These are phyloP conservation scores for Donacobius atricapilla DNA, from an alignment of 2,113 vertebrate species.

Conservation along the genomic window DNA sequence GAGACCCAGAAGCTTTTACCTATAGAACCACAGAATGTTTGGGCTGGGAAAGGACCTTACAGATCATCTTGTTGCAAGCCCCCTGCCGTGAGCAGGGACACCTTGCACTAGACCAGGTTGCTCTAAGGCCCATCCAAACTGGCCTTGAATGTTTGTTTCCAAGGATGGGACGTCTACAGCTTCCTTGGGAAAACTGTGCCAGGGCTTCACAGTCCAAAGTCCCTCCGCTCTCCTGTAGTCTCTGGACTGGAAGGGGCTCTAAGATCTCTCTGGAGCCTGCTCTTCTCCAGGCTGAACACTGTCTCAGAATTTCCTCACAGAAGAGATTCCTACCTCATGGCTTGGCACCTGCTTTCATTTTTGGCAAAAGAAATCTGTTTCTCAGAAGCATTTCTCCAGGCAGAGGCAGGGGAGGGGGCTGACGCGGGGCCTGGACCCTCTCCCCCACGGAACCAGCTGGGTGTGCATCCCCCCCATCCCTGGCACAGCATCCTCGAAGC, in stretches of 20 bases:
- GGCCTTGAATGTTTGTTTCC: background rate
- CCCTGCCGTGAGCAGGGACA: background rate
- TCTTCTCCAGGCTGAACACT: background rate
- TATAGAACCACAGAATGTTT: background rate
- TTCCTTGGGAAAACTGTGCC: background rate
- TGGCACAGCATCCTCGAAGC: background rate
- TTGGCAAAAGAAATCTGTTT: background rate
- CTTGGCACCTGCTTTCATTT: background rate
- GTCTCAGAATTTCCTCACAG: background rate
- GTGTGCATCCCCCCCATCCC: background rate
- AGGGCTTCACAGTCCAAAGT: too few relatives aligned
- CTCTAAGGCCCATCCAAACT: accelerated
- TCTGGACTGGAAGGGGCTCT: background rate
- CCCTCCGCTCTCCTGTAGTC: background rate
- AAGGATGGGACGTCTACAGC: background rate
- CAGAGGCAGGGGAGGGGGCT: too few relatives aligned
- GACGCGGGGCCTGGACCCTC: accelerated
- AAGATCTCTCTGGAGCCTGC: background rate
- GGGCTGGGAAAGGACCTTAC: background rate
- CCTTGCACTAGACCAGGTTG: background rate
- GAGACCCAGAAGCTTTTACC: background rate
- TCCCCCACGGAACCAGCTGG: background rate
- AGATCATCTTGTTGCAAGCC: background rate
- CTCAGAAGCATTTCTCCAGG: background rate
- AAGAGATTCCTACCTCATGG: background rate